Conservation (phyloP, 2,113 vertebrate species). For the Erinaceus europaeus region DNA sequence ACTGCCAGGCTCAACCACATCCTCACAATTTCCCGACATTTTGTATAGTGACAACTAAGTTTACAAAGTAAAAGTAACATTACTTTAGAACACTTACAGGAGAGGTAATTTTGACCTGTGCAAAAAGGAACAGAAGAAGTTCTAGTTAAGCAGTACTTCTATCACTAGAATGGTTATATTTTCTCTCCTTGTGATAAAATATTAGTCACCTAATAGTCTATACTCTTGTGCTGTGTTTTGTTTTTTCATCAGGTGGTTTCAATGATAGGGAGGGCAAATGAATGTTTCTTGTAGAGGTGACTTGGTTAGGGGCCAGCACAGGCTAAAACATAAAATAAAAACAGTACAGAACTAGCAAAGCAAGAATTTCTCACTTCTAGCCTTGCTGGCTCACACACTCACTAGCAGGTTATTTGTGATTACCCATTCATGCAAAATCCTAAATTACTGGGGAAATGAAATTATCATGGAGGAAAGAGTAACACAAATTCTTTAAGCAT, state of each 20-base stretch:
- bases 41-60: too few species aligned
- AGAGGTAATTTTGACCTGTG: too few species aligned
- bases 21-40: too few species aligned
- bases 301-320: background rate
- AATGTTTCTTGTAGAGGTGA: background rate
- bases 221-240: background rate
- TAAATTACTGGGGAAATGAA: background rate
- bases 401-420: too few species aligned
- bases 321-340: background rate
- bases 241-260: background rate
- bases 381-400: background rate
- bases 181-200: slow-evolving; percentile 4
- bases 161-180: background rate
- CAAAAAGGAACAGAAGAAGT: too few species aligned
- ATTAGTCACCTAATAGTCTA: background rate
- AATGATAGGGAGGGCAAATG: background rate
- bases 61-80: too few species aligned
- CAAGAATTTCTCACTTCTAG: background rate
- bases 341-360: background rate
- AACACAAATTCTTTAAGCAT: background rate
- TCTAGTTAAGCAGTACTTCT: background rate
- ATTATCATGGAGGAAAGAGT: background rate
- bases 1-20: too few species aligned
- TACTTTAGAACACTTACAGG: background rate
- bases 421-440: background rate